phyloP scores from a whole-genome alignment of 1,140 invertebrate species.

The Choristoneura fumiferana region DNA sequence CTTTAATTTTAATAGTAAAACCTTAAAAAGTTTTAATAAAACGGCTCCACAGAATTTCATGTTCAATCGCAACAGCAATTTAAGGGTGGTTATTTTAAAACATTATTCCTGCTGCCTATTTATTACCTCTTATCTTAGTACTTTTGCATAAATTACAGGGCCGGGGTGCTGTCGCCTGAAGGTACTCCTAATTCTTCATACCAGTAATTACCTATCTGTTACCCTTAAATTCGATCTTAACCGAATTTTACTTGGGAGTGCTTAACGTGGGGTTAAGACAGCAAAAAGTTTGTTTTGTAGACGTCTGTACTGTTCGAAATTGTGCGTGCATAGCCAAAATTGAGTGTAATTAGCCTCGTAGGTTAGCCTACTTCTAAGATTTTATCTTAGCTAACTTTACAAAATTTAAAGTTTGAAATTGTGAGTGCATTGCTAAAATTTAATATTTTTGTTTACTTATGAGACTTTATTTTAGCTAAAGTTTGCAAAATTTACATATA shows the following conservation, averaged over 20 bases:
- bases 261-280: background rate
- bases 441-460: too few relatives aligned
- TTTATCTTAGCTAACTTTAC: too few relatives aligned
- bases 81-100: conserved; percentile 39
- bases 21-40: background rate
- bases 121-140: conserved; percentile 42
- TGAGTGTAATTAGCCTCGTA: too few relatives aligned
- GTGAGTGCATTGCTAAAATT: too few relatives aligned
- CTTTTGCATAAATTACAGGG: conserved; percentile 36
- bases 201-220: conserved; percentile 11
- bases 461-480: too few relatives aligned
- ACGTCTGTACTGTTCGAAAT: background rate
- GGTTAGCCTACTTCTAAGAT: too few relatives aligned
- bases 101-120: conserved; percentile 43
- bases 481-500: too few relatives aligned
- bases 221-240: conserved; percentile 3
- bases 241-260: background rate
- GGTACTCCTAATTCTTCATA: conserved; percentile 18
- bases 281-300: background rate
- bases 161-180: conserved; percentile 24
- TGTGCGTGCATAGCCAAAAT: too few relatives aligned
- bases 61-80: conserved; percentile 30
- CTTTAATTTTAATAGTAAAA: too few relatives aligned
- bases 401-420: too few relatives aligned
- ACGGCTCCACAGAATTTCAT: conserved; percentile 17